Percentiles rank a stretch among this genome's conserved stretches.
phyloP scores from a whole-genome alignment of 2,113 vertebrate species.

The Platysternon megacephalum region DNA sequence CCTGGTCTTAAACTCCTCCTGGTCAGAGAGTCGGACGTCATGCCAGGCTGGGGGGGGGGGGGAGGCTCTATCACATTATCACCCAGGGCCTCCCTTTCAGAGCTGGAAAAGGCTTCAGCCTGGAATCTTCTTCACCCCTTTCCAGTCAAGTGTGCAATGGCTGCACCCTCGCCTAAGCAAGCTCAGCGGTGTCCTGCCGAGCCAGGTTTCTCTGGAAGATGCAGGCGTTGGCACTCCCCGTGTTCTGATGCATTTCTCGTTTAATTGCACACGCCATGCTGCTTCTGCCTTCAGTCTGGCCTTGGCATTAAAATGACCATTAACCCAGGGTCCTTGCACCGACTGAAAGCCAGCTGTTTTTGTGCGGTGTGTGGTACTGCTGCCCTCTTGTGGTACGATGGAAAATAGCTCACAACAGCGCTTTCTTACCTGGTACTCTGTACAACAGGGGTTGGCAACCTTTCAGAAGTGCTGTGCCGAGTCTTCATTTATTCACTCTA shows the following conservation, averaged over 20 bases:
- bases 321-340: neutral
- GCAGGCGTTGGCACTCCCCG: neutral
- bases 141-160: neutral
- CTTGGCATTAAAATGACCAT: no score
- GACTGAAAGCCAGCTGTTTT: neutral
- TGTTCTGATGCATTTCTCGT: neutral
- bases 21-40: neutral
- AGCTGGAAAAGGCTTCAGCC: neutral
- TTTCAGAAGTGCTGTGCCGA: no score
- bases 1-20: neutral
- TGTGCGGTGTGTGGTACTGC: neutral
- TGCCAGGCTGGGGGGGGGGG: neutral
- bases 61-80: neutral
- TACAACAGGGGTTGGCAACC: no score
- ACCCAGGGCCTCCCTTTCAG: neutral
- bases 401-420: neutral
- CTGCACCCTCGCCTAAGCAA: neutral
- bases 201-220: neutral
- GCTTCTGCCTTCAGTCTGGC: accelerated
- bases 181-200: neutral
- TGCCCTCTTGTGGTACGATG: slow-evolving; percentile 48
- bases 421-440: neutral
- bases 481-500: no score
- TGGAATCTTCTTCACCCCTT: neutral
- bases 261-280: neutral